phyloP scores from a whole-genome alignment of 2,113 vertebrate species.

The Toxotes jaculatrix region DNA sequence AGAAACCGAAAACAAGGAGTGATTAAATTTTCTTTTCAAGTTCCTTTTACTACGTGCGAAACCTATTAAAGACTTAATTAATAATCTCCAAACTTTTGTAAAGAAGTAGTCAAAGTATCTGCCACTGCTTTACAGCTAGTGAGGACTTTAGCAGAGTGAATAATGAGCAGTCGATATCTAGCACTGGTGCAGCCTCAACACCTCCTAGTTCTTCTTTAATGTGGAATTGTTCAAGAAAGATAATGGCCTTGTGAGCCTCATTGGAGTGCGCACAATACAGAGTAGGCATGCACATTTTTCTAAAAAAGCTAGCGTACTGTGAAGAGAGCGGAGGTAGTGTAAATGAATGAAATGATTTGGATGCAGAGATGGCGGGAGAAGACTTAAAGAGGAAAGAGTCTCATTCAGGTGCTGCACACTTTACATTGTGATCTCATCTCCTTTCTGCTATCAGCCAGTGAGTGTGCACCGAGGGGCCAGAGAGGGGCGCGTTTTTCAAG shows the following conservation, averaged over 20 bases:
- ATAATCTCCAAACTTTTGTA: conserved; percentile 38
- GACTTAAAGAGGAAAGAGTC: not conserved
- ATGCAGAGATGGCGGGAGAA: conserved; percentile 32
- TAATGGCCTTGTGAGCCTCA: conserved; percentile 20
- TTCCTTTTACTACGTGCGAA: conserved; percentile 21
- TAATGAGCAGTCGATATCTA: conserved; percentile 41
- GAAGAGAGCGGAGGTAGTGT: conserved; percentile 28
- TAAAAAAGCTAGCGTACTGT: conserved; percentile 2
- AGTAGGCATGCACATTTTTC: conserved; percentile 13
- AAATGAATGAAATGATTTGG: conserved; percentile 43
- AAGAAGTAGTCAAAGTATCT: conserved; percentile 39
- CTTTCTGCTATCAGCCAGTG: conserved; percentile 48
- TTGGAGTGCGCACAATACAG: conserved; percentile 31
- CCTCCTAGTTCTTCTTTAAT: conserved; percentile 41
- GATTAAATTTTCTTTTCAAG: conserved; percentile 48
- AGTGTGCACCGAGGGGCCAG: conserved; percentile 37
- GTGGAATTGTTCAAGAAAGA: conserved; percentile 29
- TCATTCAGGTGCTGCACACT: conserved; percentile 39
- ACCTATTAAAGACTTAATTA: conserved; percentile 53
- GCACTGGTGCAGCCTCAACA: conserved; percentile 30
- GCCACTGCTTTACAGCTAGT: conserved; percentile 18
- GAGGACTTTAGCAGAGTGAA: conserved; percentile 24
- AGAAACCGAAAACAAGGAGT: conserved; percentile 37
- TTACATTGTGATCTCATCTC: conserved; percentile 45
- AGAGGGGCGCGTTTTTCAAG: conserved; percentile 46